These are phyloP conservation scores for Stomatorhinus ivindoensis DNA, from an alignment of 2,113 vertebrate genomes.

Conservation along the genomic window DNA sequence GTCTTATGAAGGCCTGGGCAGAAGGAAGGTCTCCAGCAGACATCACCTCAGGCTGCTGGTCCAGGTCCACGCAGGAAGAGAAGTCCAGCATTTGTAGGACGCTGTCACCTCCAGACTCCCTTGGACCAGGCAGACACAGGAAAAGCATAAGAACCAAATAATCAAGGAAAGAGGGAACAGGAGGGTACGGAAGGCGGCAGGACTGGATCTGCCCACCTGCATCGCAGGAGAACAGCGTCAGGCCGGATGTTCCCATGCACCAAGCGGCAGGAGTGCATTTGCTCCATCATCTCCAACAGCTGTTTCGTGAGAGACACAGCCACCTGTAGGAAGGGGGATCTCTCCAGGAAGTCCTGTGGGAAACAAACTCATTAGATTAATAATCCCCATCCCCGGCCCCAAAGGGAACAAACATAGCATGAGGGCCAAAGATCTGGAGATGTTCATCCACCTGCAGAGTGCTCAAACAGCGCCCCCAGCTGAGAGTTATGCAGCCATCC, in stretches of 20 bases:
- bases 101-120: slow-evolving; percentile 27
- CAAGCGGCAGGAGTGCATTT: slow-evolving; percentile 67
- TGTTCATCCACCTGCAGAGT: slow-evolving; percentile 27
- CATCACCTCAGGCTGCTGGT: slow-evolving; percentile 44
- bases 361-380: neutral
- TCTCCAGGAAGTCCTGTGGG: neutral
- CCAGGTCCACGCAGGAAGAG: slow-evolving; percentile 69
- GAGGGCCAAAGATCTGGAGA: neutral
- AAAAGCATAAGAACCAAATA: neutral
- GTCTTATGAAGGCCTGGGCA: slow-evolving; percentile 55
- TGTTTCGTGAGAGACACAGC: slow-evolving; percentile 47
- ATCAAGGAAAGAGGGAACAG: neutral
- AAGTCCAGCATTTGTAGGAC: slow-evolving; percentile 70
- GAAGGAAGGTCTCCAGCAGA: slow-evolving; percentile 54
- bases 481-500: slow-evolving; percentile 57
- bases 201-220: slow-evolving; percentile 37
- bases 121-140: neutral
- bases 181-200: neutral
- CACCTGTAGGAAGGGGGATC: neutral
- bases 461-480: slow-evolving; percentile 18
- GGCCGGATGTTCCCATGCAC: slow-evolving; percentile 68
- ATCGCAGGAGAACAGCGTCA: slow-evolving; percentile 40
- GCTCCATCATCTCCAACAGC: slow-evolving; percentile 63
- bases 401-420: neutral
- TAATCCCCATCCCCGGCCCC: neutral